Evolutionary conservation across 35 echinoderm and acorn worm species (phyloP), one percentile per base, ranked within the genome.

Genomic region (Lytechinus pictus): DNA sequence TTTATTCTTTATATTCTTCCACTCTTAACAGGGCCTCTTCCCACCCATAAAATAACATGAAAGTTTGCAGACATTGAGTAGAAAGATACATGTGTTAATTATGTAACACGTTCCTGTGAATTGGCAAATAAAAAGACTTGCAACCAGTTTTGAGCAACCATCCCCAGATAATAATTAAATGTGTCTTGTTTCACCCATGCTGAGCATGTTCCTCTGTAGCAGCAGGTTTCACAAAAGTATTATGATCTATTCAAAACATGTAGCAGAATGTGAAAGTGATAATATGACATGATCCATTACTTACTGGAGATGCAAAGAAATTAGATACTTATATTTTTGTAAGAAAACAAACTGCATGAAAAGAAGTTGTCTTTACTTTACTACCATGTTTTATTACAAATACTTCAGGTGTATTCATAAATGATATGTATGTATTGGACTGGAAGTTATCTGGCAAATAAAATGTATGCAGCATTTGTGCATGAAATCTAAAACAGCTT

Each of bases 301-400:
- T 79, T 16, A 79, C n/a, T 79, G 3, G 19, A 79, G 66, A 79
- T 79, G 66, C 66, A 79, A 79, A 19, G 21, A 79, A 79, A 79
- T 79, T 79, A 79, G 66, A 79, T 79, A 79, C 66, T 24, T 79
- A 79, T 79, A 79, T 79, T 79, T 79, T 79, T 79, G 19, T 79
- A 79, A 79, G 66, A 79, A 79, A 79, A 71, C 7, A 79, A 79
- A 79, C 7, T 79, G 66, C 66, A 79, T 79, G 66, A 79, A 24
- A 14, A 79, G 66, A 79, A n/a, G n/a, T 79, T n/a, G 66, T 79
- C 66, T 79, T 79, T 16, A 19, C 4, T 44, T n/a, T 79, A 24
- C 66, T 79, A n/a, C 19, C n/a, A 24, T 79, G 66, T 79, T 79
- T 79, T 79, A 79, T 79, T 79, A 79, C 6, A 79, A 24, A 24